Conservation (phyloP, 2,888 invertebrate species). For the Pristionchus mayeri region DNA sequence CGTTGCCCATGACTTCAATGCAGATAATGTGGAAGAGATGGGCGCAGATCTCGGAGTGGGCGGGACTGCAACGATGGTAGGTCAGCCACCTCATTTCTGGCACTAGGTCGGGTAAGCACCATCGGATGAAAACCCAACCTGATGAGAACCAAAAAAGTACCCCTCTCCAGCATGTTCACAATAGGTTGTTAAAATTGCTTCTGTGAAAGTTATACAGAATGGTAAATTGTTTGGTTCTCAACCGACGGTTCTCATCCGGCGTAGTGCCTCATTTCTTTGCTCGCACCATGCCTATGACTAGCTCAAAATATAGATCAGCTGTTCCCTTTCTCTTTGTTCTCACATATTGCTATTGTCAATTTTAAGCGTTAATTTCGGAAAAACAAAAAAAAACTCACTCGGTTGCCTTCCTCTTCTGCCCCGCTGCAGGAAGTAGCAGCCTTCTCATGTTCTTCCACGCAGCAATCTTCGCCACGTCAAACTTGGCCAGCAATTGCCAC, state of each 20-base stretch:
- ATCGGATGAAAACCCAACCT: too few species aligned
- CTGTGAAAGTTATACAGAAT: too few species aligned
- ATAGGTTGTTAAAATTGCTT: too few species aligned
- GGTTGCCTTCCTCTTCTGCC: background rate
- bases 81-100: too few species aligned
- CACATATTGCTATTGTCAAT: background rate
- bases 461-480: background rate
- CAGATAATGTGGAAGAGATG: slow-evolving; percentile 23
- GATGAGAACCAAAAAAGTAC: too few species aligned
- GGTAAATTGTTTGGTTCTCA: too few species aligned
- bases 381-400: background rate
- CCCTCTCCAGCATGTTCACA: too few species aligned
- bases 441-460: background rate
- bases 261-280: too few species aligned
- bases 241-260: too few species aligned
- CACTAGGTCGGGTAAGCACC: too few species aligned
- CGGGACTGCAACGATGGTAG: background rate
- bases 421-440: background rate
- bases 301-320: background rate
- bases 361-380: too few species aligned
- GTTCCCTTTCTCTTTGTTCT: background rate
- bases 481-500: slow-evolving; percentile 26
- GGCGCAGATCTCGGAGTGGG: background rate
- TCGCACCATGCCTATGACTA: background rate
- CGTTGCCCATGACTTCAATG: slow-evolving; percentile 16